Conservation (phyloP, 2,888 invertebrate genomes). For the Aleiodes alternator region DNA sequence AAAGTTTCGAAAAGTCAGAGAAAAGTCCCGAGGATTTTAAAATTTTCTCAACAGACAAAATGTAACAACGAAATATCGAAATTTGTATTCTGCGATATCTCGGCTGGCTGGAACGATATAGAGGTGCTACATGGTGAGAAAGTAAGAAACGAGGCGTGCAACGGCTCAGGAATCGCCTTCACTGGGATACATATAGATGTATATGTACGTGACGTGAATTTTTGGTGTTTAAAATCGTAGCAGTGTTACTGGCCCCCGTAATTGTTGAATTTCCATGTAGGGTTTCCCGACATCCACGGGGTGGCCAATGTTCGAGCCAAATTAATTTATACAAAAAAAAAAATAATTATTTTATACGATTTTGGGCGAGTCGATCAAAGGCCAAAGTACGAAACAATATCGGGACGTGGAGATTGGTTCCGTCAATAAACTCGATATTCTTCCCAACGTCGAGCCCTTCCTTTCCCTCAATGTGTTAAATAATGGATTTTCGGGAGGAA, state of each 20-base stretch:
- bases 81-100: conserved; percentile 56
- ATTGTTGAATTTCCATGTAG: too few relatives aligned
- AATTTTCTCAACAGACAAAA: neutral
- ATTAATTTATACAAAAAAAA: too few relatives aligned
- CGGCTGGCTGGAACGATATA: conserved; percentile 48
- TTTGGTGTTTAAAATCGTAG: conserved; percentile 30
- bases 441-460: too few relatives aligned
- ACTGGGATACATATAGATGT: conserved; percentile 52
- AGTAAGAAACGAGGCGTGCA: conserved; percentile 55
- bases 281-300: too few relatives aligned
- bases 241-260: conserved; percentile 11
- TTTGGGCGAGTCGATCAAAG: too few relatives aligned
- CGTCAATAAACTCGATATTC: too few relatives aligned
- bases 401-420: too few relatives aligned
- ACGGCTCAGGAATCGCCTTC: conserved; percentile 61
- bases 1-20: neutral
- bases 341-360: too few relatives aligned
- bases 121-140: conserved; percentile 44
- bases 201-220: conserved; percentile 61
- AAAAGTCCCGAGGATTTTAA: neutral
- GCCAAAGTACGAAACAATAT: too few relatives aligned
- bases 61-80: conserved; percentile 47
- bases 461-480: too few relatives aligned
- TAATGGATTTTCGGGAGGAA: too few relatives aligned
- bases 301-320: too few relatives aligned